Evolutionary conservation across 2,888 invertebrate genomes (phyloP).

Genomic region (Tetanocera ferruginea): DNA sequence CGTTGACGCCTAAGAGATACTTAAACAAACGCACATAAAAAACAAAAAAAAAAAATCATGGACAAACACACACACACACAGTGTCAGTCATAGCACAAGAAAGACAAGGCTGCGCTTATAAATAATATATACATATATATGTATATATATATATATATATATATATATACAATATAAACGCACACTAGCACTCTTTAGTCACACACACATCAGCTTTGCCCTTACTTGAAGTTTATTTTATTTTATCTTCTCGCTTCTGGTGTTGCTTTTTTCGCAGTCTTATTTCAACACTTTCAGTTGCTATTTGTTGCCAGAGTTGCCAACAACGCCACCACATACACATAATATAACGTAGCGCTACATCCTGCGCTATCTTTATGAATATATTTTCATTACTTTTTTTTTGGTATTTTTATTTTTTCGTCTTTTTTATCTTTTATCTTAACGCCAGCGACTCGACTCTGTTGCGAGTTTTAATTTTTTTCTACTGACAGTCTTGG

Average conservation of each 20-base stretch:
- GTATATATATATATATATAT: no score
- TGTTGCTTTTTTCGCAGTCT: neutral
- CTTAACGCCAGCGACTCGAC: neutral
- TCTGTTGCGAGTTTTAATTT: no score
- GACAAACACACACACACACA: neutral
- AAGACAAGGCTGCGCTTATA: neutral
- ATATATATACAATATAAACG: neutral
- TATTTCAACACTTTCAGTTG: constrained; percentile 17
- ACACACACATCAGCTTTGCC: neutral
- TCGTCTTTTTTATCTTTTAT: neutral
- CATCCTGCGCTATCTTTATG: neutral
- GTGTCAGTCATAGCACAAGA: neutral
- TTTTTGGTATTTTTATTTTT: neutral
- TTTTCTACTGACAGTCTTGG: neutral
- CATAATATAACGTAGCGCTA: neutral
- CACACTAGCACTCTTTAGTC: neutral
- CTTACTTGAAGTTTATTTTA: neutral
- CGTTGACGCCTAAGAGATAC: constrained; percentile 16
- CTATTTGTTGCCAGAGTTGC: constrained; percentile 9
- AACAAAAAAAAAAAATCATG: neutral
- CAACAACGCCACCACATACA: neutral
- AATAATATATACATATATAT: neutral
- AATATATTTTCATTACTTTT: neutral
- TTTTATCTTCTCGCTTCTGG: neutral
- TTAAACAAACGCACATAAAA: neutral